Conservation (phyloP, 2,113 vertebrate species). For the Scophthalmus maximus region DNA sequence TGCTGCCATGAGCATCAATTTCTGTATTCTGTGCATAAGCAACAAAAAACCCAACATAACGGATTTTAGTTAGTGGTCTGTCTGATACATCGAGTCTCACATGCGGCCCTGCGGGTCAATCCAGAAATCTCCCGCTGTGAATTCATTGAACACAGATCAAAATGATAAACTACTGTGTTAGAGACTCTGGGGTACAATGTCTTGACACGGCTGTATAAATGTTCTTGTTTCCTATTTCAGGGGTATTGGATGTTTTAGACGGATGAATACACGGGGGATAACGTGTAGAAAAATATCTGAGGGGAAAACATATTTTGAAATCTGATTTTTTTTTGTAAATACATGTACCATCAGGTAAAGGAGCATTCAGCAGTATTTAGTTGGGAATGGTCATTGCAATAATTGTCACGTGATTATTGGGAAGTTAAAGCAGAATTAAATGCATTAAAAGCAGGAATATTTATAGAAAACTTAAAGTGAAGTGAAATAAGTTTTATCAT, state of each 20-base stretch:
- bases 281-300: no score
- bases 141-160: conserved; percentile 9
- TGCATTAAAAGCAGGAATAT: no score
- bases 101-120: not conserved
- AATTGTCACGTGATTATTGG: no score
- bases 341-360: no score
- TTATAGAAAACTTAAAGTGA: no score
- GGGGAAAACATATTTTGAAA: no score
- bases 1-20: not conserved
- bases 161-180: conserved; percentile 7
- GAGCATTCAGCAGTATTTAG: no score
- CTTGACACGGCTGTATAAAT: conserved; percentile 13
- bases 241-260: not conserved
- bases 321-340: no score
- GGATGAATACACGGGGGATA: not conserved
- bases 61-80: not conserved
- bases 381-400: no score
- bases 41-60: not conserved
- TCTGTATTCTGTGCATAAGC: not conserved
- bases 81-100: not conserved
- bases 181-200: conserved; percentile 4
- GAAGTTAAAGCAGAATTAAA: no score
- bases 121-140: conserved; percentile 12
- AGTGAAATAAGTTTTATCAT: no score
- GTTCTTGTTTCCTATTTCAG: not conserved